Conservation (phyloP, 2,888 invertebrate genomes). For the Cryptophagus acutangulus region DNA sequence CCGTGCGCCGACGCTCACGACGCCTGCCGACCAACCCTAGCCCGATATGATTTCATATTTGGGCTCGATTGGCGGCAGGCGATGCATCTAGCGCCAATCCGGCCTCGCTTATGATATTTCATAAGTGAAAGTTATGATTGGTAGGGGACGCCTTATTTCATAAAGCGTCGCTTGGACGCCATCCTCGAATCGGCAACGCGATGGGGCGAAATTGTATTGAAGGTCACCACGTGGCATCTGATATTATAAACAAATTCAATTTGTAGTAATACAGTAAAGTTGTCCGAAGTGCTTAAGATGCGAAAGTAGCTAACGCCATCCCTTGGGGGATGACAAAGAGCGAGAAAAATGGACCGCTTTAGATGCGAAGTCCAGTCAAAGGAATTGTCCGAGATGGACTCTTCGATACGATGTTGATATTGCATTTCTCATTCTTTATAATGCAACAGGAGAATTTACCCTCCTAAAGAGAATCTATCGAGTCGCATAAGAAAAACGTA, state of each 20-base stretch:
- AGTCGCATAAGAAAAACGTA: no score
- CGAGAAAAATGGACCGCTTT: slow-evolving; percentile 43
- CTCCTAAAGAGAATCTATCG: no score
- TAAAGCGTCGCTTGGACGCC: slow-evolving; percentile 2
- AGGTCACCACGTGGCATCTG: no score
- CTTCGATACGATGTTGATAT: slow-evolving; percentile 45
- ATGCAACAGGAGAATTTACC: slow-evolving; percentile 46
- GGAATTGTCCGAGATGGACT: slow-evolving; percentile 42
- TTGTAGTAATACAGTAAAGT: slow-evolving; percentile 37
- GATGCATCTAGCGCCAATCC: slow-evolving; percentile 27
- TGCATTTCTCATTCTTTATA: slow-evolving; percentile 51
- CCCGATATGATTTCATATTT: slow-evolving; percentile 35
- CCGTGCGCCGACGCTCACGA: slow-evolving; percentile 44
- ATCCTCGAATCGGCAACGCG: not conserved
- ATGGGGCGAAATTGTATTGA: no score
- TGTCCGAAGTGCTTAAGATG: slow-evolving; percentile 40
- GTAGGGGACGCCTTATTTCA: slow-evolving; percentile 18
- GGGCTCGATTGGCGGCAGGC: slow-evolving; percentile 29
- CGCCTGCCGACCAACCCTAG: slow-evolving; percentile 23
- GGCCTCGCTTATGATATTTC: slow-evolving; percentile 33
- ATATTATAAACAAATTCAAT: slow-evolving; percentile 1
- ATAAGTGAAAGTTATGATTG: slow-evolving; percentile 35
- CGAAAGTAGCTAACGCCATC: slow-evolving; percentile 25
- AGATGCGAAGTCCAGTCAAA: slow-evolving; percentile 43
- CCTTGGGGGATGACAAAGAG: slow-evolving; percentile 37